Conservation (phyloP, 2,113 vertebrate species). For the Oryzias curvinotus region DNA sequence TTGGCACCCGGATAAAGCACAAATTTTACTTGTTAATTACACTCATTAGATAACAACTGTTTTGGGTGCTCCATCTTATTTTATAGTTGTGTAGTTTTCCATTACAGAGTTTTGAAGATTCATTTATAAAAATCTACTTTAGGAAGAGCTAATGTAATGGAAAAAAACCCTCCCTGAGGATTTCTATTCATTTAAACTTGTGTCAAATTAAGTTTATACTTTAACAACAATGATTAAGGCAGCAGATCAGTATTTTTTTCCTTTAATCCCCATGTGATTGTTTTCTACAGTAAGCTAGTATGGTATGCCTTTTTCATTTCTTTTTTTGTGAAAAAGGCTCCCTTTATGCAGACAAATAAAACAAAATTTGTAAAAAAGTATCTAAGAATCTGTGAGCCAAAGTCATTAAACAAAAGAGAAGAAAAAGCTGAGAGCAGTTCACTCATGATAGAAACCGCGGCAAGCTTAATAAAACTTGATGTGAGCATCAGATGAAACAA, state of each 20-base stretch:
- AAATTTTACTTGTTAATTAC: constrained; percentile 66
- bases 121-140: constrained; percentile 30
- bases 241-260: not conserved
- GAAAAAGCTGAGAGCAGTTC: too few relatives aligned
- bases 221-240: constrained; percentile 5
- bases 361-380: too few relatives aligned
- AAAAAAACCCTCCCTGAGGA: constrained; percentile 23
- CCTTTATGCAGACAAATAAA: too few relatives aligned
- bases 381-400: too few relatives aligned
- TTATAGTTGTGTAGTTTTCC: constrained; percentile 35
- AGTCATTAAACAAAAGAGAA: too few relatives aligned
- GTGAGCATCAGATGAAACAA: too few relatives aligned
- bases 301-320: too few relatives aligned
- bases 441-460: too few relatives aligned
- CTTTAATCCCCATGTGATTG: not conserved
- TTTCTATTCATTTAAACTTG: constrained; percentile 17
- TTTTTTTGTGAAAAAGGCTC: too few relatives aligned
- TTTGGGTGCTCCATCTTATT: constrained; percentile 47
- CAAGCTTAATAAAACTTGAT: too few relatives aligned
- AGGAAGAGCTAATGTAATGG: constrained; percentile 34
- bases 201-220: constrained; percentile 23
- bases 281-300: too few relatives aligned
- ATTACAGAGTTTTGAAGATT: constrained; percentile 25
- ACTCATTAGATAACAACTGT: constrained; percentile 66
- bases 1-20: constrained; percentile 49